Conservation (phyloP, 64 coral and sea anemone genomes). For the Hydrozoanthus tunicans region DNA sequence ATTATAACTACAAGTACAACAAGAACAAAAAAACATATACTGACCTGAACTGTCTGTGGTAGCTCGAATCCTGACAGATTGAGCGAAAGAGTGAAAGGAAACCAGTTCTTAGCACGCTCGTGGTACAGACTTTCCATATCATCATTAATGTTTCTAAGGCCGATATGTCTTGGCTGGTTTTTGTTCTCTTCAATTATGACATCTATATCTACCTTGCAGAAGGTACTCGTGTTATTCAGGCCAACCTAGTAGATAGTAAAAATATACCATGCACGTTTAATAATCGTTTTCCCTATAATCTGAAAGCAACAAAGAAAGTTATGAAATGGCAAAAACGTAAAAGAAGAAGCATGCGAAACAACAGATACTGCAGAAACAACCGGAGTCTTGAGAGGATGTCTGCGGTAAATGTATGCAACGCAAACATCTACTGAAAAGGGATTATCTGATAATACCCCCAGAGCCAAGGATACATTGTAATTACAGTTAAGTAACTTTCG, state of each 20-base stretch:
- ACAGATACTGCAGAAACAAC: no score
- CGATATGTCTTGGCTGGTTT: constrained; percentile 23
- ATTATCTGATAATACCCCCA: no score
- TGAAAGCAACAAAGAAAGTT: not conserved
- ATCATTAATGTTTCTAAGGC: constrained; percentile 65
- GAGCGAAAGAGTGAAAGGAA: constrained; percentile 75
- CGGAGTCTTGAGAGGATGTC: no score
- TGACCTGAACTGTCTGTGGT: constrained; percentile 85
- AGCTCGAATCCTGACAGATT: constrained; percentile 71
- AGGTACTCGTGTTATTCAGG: constrained; percentile 29
- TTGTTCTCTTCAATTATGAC: constrained; percentile 75
- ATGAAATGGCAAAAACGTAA: not conserved
- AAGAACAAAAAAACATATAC: not conserved
- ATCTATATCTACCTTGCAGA: constrained; percentile 72
- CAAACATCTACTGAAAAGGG: no score
- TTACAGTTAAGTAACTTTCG: no score
- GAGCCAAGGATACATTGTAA: no score
- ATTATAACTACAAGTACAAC: no score
- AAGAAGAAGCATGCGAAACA: no score
- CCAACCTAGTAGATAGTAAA: constrained; percentile 57
- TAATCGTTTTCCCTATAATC: no score
- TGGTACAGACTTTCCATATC: constrained; percentile 77
- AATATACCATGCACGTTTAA: not conserved
- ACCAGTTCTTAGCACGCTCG: constrained; percentile 73
- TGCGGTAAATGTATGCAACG: no score